Percentiles rank a stretch among this genome's conserved stretches.
phyloP scores from a whole-genome alignment of 2,797 vertebrate species.

The Platyrinchus mystaceus region DNA sequence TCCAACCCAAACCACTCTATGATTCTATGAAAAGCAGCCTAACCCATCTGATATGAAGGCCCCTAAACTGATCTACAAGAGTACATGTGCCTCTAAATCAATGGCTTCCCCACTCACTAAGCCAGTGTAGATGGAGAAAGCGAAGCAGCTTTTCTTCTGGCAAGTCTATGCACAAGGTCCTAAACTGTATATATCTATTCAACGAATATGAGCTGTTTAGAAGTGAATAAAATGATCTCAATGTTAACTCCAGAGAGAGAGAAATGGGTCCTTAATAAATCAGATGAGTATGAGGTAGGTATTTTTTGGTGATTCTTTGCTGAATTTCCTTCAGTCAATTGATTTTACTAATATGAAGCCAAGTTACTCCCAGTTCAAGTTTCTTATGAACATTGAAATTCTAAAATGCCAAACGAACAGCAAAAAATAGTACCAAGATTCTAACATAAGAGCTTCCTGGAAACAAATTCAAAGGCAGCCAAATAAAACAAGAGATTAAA shows the following conservation, averaged over 20 bases:
- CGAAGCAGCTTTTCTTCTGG: neutral
- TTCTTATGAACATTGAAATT: neutral
- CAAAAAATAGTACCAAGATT: neutral
- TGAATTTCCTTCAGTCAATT: neutral
- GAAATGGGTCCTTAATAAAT: neutral
- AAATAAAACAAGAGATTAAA: slow-evolving; percentile 45
- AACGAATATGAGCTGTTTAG: neutral
- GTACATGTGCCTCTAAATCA: neutral
- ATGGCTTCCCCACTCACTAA: neutral
- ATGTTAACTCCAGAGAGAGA: neutral
- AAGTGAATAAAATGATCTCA: neutral
- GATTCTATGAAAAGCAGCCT: neutral
- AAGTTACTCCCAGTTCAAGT: neutral
- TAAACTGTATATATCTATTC: neutral
- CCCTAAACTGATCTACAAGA: neutral
- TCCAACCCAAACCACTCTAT: neutral
- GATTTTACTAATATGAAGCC: neutral
- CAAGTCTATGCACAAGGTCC: neutral
- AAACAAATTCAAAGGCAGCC: slow-evolving; percentile 31
- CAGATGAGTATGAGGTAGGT: neutral
- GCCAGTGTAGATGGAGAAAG: neutral
- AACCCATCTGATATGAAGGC: neutral
- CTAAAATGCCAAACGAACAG: neutral
- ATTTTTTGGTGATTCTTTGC: neutral
- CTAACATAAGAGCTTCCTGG: neutral